Evolutionary conservation across 2,797 vertebrate species (phyloP).

Genomic region (Chelon auratus): DNA sequence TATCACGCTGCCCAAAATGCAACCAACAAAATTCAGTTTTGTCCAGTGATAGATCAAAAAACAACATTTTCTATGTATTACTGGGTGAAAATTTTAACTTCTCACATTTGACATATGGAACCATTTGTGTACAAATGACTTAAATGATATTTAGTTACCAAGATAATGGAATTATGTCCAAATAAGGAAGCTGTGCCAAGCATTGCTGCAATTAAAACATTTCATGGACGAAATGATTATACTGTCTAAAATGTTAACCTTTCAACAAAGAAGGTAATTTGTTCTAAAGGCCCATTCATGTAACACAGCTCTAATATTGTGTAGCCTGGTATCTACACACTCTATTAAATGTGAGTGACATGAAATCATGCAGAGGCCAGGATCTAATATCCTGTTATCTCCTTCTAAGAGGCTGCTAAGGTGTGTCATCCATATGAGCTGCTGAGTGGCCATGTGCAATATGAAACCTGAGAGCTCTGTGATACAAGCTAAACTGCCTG

Average conservation of each 20-base stretch:
- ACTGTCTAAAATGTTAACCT: not conserved
- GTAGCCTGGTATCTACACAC: not conserved
- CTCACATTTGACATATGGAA: too few relatives aligned
- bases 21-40: too few relatives aligned
- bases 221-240: not conserved
- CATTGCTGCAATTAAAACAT: not conserved
- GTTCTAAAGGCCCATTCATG: not conserved
- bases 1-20: too few relatives aligned
- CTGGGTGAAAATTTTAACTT: too few relatives aligned
- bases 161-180: not conserved
- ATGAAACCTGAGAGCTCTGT: slow-evolving; percentile 23
- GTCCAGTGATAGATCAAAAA: too few relatives aligned
- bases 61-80: too few relatives aligned
- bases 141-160: too few relatives aligned
- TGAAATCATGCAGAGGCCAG: slow-evolving; percentile 21
- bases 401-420: slow-evolving; percentile 26
- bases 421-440: slow-evolving; percentile 3
- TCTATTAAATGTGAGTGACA: slow-evolving; percentile 9
- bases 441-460: not conserved
- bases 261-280: slow-evolving; percentile 1
- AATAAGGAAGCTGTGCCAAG: too few relatives aligned
- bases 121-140: too few relatives aligned
- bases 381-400: slow-evolving; percentile 33
- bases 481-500: slow-evolving; percentile 55
- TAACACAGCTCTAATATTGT: not conserved